A percentile compares a stretch with the other conserved stretches of the same genome.
These are phyloP conservation scores for Eumeta japonica DNA, from an alignment of 1,140 invertebrate genomes.

Conservation along the genomic window DNA sequence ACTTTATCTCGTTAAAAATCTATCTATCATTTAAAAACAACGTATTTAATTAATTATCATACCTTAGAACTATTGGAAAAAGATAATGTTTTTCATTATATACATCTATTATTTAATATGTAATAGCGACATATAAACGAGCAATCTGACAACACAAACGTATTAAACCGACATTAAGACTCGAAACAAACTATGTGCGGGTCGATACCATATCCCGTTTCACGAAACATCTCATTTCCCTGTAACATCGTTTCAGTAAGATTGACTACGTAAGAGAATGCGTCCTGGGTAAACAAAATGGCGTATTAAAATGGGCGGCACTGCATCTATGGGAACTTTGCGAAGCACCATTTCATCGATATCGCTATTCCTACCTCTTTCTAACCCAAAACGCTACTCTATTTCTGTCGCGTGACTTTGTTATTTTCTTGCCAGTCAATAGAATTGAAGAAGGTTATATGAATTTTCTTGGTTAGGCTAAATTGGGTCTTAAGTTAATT, in stretches of 20 bases:
- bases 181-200: too few relatives aligned
- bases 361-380: conserved; percentile 30
- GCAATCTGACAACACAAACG: too few relatives aligned
- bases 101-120: too few relatives aligned
- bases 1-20: too few relatives aligned
- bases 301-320: conserved; percentile 57
- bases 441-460: conserved; percentile 28
- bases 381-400: conserved; percentile 14
- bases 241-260: background rate
- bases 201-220: too few relatives aligned
- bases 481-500: conserved; percentile 15
- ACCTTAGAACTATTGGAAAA: too few relatives aligned
- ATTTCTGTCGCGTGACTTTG: conserved; percentile 31
- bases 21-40: too few relatives aligned
- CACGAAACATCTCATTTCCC: too few relatives aligned
- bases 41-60: too few relatives aligned
- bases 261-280: background rate
- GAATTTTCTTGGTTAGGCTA: conserved; percentile 10
- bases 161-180: too few relatives aligned
- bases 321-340: conserved; percentile 38
- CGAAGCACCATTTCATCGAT: conserved; percentile 25
- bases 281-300: conserved; percentile 48
- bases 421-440: background rate
- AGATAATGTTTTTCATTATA: too few relatives aligned
- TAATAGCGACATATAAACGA: too few relatives aligned